Conservation (phyloP, 2,888 invertebrate species). For the Philereme transversata region DNA sequence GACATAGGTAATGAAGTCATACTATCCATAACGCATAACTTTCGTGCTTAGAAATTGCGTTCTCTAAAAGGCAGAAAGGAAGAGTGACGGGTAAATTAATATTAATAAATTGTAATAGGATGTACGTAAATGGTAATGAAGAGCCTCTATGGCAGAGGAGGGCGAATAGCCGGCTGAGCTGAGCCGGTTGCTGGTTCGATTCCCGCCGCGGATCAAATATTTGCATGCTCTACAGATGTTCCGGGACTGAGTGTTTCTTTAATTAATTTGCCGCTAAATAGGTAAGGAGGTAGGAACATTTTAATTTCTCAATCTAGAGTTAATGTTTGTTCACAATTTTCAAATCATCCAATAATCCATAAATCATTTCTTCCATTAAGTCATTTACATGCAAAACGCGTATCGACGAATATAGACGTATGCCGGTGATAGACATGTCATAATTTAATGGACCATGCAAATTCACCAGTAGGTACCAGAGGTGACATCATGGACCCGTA, state of each 20-base stretch:
- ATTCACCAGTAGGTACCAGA: constrained; percentile 16
- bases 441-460: constrained; percentile 36
- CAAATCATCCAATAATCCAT: constrained; percentile 11
- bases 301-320: no score
- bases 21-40: constrained; percentile 14
- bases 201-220: no score
- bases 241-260: no score
- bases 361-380: constrained; percentile 21
- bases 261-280: no score
- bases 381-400: constrained; percentile 29
- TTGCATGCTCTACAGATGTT: no score
- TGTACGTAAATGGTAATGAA: constrained; percentile 10
- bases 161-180: no score
- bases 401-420: constrained; percentile 25
- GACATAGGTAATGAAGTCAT: constrained; percentile 12
- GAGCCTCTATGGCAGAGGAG: no score
- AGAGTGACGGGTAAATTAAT: constrained; percentile 19
- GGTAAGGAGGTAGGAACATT: no score
- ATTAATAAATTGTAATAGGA: constrained; percentile 21
- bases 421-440: constrained; percentile 33
- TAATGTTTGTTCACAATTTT: not conserved
- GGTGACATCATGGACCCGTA: constrained; percentile 29
- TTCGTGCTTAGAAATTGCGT: constrained; percentile 11
- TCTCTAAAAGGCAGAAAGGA: constrained; percentile 12
- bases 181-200: no score